Evolutionary conservation across 1,140 invertebrate genomes (phyloP), one percentile per base, ranked within the genome.

Genomic region (Megalonaias nervosa): DNA sequence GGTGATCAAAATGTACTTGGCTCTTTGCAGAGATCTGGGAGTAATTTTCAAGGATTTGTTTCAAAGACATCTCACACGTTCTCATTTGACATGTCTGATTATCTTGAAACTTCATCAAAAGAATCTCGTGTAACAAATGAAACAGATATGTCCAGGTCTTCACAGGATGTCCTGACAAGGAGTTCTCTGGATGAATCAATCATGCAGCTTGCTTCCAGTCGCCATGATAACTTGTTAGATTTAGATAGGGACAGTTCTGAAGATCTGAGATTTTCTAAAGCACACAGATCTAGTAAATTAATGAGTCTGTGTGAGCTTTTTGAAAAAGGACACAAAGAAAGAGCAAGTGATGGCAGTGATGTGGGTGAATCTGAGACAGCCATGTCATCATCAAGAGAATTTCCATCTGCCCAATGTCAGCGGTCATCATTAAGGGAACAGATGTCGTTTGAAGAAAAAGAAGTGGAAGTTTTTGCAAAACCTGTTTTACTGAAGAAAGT

Each of bases 261-360:
- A 70, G 81, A 84, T 74, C 81, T 85, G 19, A 77, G 84, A 48
- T 87, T 87, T 55, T 79, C 84, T 57, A 75, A 83, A 67, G 81
- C 81, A 1, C 84, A 84, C 55, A 82, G 83, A 64, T 85, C 85
- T 16, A 82, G 82, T 66, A 89, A 88, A 67, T 78, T 89, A 58
- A 80, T 87, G 66, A 85, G 79, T 66, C 60, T 89, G 60, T 82
- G 84, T 79, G 85, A 88, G 71, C 75, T 84, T 58, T 88, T 89
- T 83, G 88, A 89, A 75, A 81, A 80, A 15, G 81, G 60, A 23
- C 76, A 48, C 38, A 48, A 48, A 48, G 38, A n/a, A 67, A 78
- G 73, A 59, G 71, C 31, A 75, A 79, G 15, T 23, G 77, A 26
- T 79, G 73, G 23, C 65, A 81, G 59, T 74, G 81, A 69, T 79